Evolutionary conservation across 53 echinoderm and acorn worm genomes (phyloP), one percentile per base, ranked within the genome.

Genomic region (Hippasteria phrygiana): DNA sequence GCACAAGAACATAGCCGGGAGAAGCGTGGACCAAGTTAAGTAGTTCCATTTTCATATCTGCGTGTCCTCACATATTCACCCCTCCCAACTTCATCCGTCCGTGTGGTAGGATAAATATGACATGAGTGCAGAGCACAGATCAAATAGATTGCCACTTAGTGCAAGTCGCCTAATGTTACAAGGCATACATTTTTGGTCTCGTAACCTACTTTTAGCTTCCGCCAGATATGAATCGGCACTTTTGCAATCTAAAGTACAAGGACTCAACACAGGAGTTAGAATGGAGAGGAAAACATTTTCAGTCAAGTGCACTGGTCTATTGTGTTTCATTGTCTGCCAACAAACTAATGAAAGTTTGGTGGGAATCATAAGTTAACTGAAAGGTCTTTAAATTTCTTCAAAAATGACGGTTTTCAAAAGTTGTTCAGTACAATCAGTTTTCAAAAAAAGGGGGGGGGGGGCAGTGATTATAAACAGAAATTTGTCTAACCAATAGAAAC

Each of bases 141-240:
- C 73, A 73, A 73, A 73, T 43, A 73, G 41, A 17, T 73, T 43
- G 26, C 22, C 73, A 73, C 69, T 73, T 42, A 73, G 73, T 20
- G 18, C 34, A 24, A 7, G 43, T 73, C 37, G 69, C 73, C 73
- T 73, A 0, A 33, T 73, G 73, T 73, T 73, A 73, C 73, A 73
- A 73, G 9, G 73, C 73, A 73, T 73, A 73, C 73, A 73, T 42
- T 42, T 73, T 40, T 73, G 40, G 73, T 27, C 73, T n/a, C 2
- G 20, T 73, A 43, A 73, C 73, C 73, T 32, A 67, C 33, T 34
- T 67, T n/a, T 18, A 6, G 59, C 69, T 67, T 67, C 69, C 69
- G 2, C 37, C 37, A 9, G 69, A 67, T 36, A 8, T 36, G 69
- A 67, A 67, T 35, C 37, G 32, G 0, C 22, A 22, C 37, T 35